Conservation (phyloP, 2,888 invertebrate species). For the Orthonychiurus folsomi region DNA sequence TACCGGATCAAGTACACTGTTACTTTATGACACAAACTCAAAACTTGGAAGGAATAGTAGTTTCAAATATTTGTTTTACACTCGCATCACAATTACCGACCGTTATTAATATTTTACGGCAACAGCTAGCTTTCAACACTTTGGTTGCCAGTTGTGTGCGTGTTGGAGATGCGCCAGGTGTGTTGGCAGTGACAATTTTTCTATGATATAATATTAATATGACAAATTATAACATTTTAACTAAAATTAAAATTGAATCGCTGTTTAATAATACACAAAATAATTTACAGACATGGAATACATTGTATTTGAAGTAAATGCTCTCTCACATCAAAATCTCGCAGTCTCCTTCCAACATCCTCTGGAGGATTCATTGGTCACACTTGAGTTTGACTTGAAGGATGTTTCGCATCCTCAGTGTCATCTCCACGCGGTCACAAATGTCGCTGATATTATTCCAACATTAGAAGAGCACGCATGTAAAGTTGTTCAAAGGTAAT, state of each 20-base stretch:
- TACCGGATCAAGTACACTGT: conserved; percentile 88
- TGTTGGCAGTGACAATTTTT: conserved; percentile 15
- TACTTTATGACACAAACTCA: conserved; percentile 82
- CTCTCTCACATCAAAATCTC: conserved; percentile 79
- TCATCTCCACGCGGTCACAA: conserved; percentile 52
- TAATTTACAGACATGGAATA: conserved; percentile 62
- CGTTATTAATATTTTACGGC: conserved; percentile 71
- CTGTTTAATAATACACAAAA: conserved; percentile 35
- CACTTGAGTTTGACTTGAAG: conserved; percentile 75
- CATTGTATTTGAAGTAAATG: conserved; percentile 86
- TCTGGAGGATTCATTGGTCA: conserved; percentile 81
- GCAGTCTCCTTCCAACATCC: conserved; percentile 88
- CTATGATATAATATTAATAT: not conserved
- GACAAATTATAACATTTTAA: not conserved
- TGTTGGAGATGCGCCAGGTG: conserved; percentile 68
- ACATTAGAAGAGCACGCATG: conserved; percentile 42
- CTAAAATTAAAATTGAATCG: conserved; percentile 5
- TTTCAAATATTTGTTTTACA: conserved; percentile 78
- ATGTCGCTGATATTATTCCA: conserved; percentile 36
- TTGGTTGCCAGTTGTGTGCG: conserved; percentile 81
- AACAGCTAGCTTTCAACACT: conserved; percentile 85
- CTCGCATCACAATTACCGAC: conserved; percentile 87
- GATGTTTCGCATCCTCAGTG: conserved; percentile 73
- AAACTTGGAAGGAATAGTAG: conserved; percentile 63
- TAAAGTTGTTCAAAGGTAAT: conserved; percentile 62